phyloP scores from a whole-genome alignment of 2,888 invertebrate genomes.

The Deilephila porcellus region DNA sequence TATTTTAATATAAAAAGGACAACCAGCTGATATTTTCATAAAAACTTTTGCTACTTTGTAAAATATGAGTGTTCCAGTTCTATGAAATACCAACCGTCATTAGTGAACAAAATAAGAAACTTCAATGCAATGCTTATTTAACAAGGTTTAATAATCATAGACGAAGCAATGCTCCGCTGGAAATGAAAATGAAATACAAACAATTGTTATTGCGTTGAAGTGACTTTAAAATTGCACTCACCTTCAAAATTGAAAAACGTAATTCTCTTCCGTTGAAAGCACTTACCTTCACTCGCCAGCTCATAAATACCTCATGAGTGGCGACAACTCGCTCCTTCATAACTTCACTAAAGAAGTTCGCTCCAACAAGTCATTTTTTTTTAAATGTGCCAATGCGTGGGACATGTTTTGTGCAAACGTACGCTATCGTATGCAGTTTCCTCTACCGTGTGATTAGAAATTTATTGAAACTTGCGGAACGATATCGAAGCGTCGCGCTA shows the following conservation, averaged over 20 bases:
- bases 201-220: neutral
- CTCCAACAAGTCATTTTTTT: neutral
- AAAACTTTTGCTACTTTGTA: too few species aligned
- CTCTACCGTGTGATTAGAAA: conserved; percentile 1
- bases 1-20: too few species aligned
- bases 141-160: neutral
- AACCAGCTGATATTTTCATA: too few species aligned
- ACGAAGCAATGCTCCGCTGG: too few species aligned
- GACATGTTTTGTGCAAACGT: neutral
- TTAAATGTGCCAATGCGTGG: neutral
- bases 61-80: too few species aligned
- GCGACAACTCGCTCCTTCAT: neutral
- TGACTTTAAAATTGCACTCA: neutral
- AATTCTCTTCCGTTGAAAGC: neutral
- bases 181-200: neutral
- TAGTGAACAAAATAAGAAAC: too few species aligned
- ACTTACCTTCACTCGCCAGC: conserved; percentile 3
- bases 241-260: neutral
- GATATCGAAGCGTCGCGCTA: neutral
- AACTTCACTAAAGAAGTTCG: neutral
- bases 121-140: neutral
- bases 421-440: neutral
- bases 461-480: neutral
- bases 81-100: too few species aligned
- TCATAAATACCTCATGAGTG: neutral